Evolutionary conservation across 2,888 invertebrate genomes (phyloP).

Genomic region (Papilio protenor): DNA sequence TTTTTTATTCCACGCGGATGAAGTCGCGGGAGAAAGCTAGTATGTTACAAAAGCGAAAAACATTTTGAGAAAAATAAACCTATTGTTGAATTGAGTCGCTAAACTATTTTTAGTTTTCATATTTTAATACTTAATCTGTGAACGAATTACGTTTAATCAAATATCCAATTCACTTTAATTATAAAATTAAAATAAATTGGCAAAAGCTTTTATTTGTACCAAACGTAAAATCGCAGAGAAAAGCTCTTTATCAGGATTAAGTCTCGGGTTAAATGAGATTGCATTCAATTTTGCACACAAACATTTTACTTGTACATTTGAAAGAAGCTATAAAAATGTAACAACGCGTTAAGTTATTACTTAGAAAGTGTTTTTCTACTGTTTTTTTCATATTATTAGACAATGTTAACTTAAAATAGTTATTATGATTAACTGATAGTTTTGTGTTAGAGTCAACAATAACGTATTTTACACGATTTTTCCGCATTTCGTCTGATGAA

Average conservation of each 20-base stretch:
- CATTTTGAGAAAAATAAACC: background rate
- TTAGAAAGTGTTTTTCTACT: background rate
- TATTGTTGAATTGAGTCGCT: background rate
- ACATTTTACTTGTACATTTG: conserved; percentile 7
- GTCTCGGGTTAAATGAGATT: conserved; percentile 16
- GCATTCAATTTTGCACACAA: conserved; percentile 15
- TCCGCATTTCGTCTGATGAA: no score
- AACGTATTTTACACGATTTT: no score
- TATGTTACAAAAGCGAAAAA: no score
- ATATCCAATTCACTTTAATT: conserved; percentile 14
- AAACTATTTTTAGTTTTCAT: background rate
- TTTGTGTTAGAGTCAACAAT: no score
- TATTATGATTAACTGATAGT: no score
- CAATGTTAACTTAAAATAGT: no score
- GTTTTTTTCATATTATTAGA: no score
- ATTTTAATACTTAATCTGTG: background rate
- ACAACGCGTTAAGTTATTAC: background rate
- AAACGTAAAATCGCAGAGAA: conserved; percentile 10
- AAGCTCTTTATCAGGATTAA: conserved; percentile 24
- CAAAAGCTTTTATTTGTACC: conserved; percentile 20
- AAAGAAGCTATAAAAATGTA: conserved; percentile 3
- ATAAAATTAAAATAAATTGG: conserved; percentile 15
- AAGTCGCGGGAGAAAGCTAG: no score
- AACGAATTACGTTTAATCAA: background rate
- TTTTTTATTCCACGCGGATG: no score